Evolutionary conservation across 2,113 vertebrate species (phyloP).

Genomic region (Dasyornis broadbenti): DNA sequence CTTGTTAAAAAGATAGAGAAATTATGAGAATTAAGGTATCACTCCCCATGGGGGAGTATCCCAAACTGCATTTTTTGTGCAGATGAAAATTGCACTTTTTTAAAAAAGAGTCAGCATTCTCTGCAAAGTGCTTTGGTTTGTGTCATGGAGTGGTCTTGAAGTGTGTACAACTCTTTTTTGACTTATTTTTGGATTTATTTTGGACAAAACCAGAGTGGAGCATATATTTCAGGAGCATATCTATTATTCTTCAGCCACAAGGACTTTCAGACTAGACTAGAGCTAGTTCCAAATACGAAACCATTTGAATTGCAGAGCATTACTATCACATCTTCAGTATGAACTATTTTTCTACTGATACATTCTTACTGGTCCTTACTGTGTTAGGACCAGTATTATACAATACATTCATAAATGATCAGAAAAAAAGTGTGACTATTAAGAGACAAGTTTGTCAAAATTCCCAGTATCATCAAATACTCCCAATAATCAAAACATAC

Average conservation of each 20-base stretch:
- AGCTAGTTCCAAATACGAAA: neutral
- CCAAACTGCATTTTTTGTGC: neutral
- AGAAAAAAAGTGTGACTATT: neutral
- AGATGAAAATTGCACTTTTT: neutral
- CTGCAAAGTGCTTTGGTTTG: neutral
- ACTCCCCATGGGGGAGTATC: neutral
- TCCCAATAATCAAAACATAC: neutral
- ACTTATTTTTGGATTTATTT: too few species aligned
- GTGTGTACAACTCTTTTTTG: neutral
- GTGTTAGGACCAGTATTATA: neutral
- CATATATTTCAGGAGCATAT: neutral
- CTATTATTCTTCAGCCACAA: neutral
- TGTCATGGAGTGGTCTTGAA: neutral
- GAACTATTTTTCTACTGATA: neutral
- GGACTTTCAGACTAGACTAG: neutral
- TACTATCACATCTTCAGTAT: neutral
- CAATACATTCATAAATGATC: neutral
- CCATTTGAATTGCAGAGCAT: neutral
- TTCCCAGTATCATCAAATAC: neutral
- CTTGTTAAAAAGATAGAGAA: neutral
- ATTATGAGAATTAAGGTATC: neutral
- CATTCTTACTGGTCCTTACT: neutral
- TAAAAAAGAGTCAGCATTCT: neutral
- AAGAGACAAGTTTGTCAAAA: neutral
- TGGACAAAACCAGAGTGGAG: neutral